Percentiles rank a stretch among this genome's conserved stretches.
phyloP scores from a whole-genome alignment of 2,113 vertebrate genomes.

The Prietella phreatophila region DNA sequence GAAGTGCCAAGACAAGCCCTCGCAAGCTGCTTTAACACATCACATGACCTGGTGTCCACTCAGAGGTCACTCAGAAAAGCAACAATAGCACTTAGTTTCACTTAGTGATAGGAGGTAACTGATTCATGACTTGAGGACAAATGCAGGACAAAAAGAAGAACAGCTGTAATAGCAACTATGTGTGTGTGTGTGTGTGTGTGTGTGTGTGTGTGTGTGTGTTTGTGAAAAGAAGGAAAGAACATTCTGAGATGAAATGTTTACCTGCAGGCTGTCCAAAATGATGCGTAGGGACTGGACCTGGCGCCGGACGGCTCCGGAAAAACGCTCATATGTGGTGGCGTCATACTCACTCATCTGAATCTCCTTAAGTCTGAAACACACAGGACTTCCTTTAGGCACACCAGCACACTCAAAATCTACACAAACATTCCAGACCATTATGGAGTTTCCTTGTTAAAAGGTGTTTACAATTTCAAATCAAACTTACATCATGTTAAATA shows the following conservation, averaged over 20 bases:
- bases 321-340: slow-evolving; percentile 83
- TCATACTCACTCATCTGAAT: slow-evolving; percentile 96
- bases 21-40: neutral
- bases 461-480: neutral
- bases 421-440: neutral
- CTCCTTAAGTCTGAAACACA: slow-evolving; percentile 80
- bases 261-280: slow-evolving; percentile 93
- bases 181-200: neutral
- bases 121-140: slow-evolving; percentile 17
- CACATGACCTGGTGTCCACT: slow-evolving; percentile 7
- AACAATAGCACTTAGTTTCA: slow-evolving; percentile 8
- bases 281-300: slow-evolving; percentile 90
- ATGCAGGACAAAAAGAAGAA: neutral
- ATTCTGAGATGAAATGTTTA: slow-evolving; percentile 58
- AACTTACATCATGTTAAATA: neutral
- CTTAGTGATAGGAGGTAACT: neutral
- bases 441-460: neutral
- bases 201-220: neutral
- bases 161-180: neutral
- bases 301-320: slow-evolving; percentile 83
- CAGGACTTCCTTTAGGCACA: neutral
- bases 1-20: neutral
- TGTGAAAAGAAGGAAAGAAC: slow-evolving; percentile 5
- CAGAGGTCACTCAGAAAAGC: slow-evolving; percentile 24
- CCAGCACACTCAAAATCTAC: neutral